Evolutionary conservation across 2,888 invertebrate genomes (phyloP).

Genomic region (Apoda limacodes): DNA sequence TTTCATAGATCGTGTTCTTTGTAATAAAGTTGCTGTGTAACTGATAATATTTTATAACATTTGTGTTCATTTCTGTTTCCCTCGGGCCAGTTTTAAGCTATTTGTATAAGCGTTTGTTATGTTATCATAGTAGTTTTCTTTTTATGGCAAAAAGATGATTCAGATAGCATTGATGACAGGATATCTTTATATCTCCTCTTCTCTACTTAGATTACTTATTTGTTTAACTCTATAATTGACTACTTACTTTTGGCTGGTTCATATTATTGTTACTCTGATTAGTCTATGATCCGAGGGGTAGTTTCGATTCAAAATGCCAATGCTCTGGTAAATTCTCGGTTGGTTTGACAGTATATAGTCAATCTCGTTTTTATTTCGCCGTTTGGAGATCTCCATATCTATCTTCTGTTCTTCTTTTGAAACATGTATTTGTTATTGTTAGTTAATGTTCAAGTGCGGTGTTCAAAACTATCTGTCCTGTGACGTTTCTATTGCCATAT

Average conservation of each 20-base stretch:
- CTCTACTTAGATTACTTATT: conserved; percentile 1
- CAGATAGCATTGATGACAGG: conserved; percentile 1
- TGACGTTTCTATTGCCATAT: too few relatives aligned
- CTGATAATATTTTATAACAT: conserved; percentile 7
- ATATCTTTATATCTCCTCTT: conserved; percentile 6
- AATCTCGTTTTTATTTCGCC: conserved; percentile 5
- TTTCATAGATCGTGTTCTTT: conserved; percentile 9
- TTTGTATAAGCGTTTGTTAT: conserved; percentile 6
- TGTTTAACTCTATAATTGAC: conserved; percentile 7
- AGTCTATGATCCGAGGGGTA: conserved; percentile 11
- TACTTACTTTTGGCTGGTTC: conserved; percentile 3
- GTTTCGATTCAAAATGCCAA: conserved; percentile 7
- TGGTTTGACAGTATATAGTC: conserved; percentile 4
- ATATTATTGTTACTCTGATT: conserved; percentile 8
- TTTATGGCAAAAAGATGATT: too few relatives aligned
- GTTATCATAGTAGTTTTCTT: conserved; percentile 8
- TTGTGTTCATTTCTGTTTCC: conserved; percentile 1
- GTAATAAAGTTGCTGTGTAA: conserved; percentile 1
- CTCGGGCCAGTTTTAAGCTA: conserved; percentile 3
- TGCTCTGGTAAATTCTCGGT: conserved; percentile 6
- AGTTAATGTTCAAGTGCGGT: too few relatives aligned
- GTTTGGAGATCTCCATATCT: conserved; percentile 3
- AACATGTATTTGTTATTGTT: too few relatives aligned
- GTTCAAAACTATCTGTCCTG: too few relatives aligned
- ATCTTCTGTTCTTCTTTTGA: conserved; percentile 3